Evolutionary conservation across 2,888 invertebrate species (phyloP).

Genomic region (Drosophila mimetica): DNA sequence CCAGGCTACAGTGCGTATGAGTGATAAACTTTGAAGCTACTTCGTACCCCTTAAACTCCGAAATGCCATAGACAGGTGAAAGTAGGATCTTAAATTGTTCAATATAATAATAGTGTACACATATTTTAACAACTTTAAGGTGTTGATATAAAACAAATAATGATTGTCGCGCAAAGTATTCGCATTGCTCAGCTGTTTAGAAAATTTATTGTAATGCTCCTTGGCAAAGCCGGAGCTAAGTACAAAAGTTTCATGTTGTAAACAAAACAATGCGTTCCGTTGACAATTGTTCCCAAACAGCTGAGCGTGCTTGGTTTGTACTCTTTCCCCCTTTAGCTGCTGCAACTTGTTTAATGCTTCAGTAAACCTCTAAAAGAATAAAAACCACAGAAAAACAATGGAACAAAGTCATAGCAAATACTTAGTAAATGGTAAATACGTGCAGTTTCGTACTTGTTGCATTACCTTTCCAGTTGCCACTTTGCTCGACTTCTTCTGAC

Average conservation of each 20-base stretch:
- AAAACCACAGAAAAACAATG: conserved; percentile 58
- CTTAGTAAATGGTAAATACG: conserved; percentile 74
- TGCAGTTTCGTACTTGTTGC: conserved; percentile 70
- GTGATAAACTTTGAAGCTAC: no score
- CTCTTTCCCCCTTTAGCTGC: conserved; percentile 21
- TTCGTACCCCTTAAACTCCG: no score
- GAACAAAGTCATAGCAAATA: conserved; percentile 67
- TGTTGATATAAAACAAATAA: conserved; percentile 10
- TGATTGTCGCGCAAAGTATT: conserved; percentile 19
- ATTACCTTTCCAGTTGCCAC: conserved; percentile 10
- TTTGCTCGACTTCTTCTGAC: conserved; percentile 38
- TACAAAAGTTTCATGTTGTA: conserved; percentile 63
- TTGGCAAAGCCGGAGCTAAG: conserved; percentile 52
- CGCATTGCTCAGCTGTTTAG: conserved; percentile 48
- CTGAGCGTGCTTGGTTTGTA: conserved; percentile 32
- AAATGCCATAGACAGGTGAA: no score
- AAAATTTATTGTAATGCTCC: conserved; percentile 61
- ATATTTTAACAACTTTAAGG: not conserved
- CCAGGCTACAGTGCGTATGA: no score
- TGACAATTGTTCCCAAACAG: conserved; percentile 67
- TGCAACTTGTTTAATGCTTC: conserved; percentile 79
- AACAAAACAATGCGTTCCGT: conserved; percentile 70
- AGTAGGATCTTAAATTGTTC: no score
- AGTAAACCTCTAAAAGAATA: conserved; percentile 71
- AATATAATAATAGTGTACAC: no score